Percentiles rank a stretch among this genome's conserved stretches.
These are phyloP conservation scores for Mola mola DNA, from an alignment of 2,113 vertebrate genomes.

Conservation along the genomic window DNA sequence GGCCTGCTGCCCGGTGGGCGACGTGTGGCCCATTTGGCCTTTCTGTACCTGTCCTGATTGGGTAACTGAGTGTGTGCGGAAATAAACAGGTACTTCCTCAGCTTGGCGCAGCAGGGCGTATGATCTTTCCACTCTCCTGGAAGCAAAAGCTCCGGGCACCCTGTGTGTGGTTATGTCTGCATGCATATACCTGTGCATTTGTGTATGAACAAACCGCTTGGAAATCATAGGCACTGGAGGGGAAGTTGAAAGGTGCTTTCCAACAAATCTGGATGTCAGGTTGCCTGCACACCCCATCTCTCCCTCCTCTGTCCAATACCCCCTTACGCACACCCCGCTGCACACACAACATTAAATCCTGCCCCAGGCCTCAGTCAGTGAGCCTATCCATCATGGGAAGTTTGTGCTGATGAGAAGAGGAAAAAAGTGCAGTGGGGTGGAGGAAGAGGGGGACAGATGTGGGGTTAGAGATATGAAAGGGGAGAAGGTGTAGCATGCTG, in stretches of 20 bases:
- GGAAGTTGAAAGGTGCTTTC: too few species aligned
- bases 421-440: constrained; percentile 14
- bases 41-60: constrained; percentile 46
- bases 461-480: constrained; percentile 14
- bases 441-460: constrained; percentile 23
- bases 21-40: constrained; percentile 20
- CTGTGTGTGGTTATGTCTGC: constrained; percentile 9
- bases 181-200: constrained; percentile 3
- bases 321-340: constrained; percentile 29
- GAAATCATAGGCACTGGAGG: neutral
- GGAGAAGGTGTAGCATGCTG: constrained; percentile 22
- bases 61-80: constrained; percentile 46
- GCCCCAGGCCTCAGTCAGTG: constrained; percentile 57
- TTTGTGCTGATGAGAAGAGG: constrained; percentile 52
- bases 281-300: constrained; percentile 23
- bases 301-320: constrained; percentile 37
- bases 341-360: constrained; percentile 37
- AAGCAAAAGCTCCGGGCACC: constrained; percentile 20
- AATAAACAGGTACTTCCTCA: constrained; percentile 62
- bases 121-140: constrained; percentile 52
- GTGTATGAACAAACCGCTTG: constrained; percentile 9
- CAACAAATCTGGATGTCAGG: constrained; percentile 34
- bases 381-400: constrained; percentile 68
- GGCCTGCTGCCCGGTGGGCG: constrained; percentile 28
- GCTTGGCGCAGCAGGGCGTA: constrained; percentile 44